Evolutionary conservation across 1,140 invertebrate genomes (phyloP).

Genomic region (Protaetia brevitarsis): DNA sequence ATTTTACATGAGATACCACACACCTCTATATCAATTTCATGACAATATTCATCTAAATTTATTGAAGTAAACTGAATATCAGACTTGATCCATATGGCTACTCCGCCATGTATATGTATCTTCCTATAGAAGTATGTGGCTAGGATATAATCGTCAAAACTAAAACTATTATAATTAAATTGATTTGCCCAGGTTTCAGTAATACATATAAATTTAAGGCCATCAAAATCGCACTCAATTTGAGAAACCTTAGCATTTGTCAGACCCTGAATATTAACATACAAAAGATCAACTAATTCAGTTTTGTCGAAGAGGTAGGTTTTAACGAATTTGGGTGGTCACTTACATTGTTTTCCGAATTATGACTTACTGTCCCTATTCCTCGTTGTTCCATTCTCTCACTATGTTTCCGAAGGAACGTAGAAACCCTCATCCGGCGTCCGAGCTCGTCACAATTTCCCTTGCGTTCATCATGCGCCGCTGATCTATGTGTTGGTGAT

Average conservation of each 20-base stretch:
- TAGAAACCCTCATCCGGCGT: not conserved
- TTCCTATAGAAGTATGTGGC: not conserved
- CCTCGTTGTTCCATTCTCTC: not conserved
- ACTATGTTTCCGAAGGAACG: not conserved
- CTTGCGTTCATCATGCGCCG: not conserved
- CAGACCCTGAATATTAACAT: not conserved
- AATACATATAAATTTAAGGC: not conserved
- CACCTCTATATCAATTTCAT: constrained; percentile 10
- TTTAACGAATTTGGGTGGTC: not conserved
- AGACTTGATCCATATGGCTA: not conserved
- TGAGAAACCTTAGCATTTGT: too few species aligned
- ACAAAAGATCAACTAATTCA: not conserved
- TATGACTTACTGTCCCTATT: not conserved
- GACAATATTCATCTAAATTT: not conserved
- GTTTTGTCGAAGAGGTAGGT: not conserved
- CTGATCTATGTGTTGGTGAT: not conserved
- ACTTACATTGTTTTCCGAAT: not conserved
- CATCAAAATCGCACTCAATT: not conserved
- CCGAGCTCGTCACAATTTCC: not conserved
- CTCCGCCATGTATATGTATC: constrained; percentile 1
- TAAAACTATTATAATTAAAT: not conserved
- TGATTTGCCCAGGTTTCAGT: too few species aligned
- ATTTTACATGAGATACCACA: not conserved
- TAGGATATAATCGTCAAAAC: not conserved
- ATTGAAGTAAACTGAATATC: not conserved